phyloP scores from a whole-genome alignment of 2,888 invertebrate species.

The Caenorhabditis parvicauda region DNA sequence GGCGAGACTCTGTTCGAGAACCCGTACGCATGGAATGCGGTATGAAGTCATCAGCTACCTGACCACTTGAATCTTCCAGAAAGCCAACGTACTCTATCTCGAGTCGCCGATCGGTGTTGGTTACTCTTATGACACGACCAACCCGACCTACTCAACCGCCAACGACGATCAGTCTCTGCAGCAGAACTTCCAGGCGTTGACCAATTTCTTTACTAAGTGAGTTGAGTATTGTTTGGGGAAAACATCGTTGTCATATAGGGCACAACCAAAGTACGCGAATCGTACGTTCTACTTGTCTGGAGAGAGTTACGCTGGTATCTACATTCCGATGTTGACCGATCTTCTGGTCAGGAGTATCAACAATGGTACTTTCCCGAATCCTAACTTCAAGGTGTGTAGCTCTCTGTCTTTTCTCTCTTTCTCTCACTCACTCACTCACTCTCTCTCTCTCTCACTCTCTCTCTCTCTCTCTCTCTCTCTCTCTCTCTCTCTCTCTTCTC shows the following conservation, averaged over 20 bases:
- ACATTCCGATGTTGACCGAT: slow-evolving; percentile 65
- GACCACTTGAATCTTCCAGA: slow-evolving; percentile 48
- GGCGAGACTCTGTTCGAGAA: slow-evolving; percentile 57
- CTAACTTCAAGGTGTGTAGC: slow-evolving; percentile 46
- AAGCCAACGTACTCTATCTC: slow-evolving; percentile 67
- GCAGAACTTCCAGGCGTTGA: slow-evolving; percentile 66
- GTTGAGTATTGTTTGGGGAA: not conserved
- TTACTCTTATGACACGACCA: slow-evolving; percentile 57
- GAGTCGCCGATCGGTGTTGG: slow-evolving; percentile 65
- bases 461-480: not conserved
- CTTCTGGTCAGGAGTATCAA: slow-evolving; percentile 56
- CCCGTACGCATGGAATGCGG: slow-evolving; percentile 61
- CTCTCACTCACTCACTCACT: not conserved
- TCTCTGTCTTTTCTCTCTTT: not conserved
- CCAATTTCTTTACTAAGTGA: slow-evolving; percentile 65
- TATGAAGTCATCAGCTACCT: slow-evolving; percentile 10
- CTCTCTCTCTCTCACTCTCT: not conserved
- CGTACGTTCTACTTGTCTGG: slow-evolving; percentile 67
- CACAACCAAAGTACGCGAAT: slow-evolving; percentile 63
- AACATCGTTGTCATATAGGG: no score
- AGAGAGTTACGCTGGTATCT: slow-evolving; percentile 66
- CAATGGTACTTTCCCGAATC: slow-evolving; percentile 35
- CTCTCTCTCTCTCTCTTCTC: not conserved
- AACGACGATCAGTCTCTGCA: slow-evolving; percentile 48
- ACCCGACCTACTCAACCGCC: slow-evolving; percentile 25